These are phyloP conservation scores for Mnemiopsis leidyi DNA, from an alignment of 37 sponge, comb jelly and placozoan genomes.

Conservation along the genomic window DNA sequence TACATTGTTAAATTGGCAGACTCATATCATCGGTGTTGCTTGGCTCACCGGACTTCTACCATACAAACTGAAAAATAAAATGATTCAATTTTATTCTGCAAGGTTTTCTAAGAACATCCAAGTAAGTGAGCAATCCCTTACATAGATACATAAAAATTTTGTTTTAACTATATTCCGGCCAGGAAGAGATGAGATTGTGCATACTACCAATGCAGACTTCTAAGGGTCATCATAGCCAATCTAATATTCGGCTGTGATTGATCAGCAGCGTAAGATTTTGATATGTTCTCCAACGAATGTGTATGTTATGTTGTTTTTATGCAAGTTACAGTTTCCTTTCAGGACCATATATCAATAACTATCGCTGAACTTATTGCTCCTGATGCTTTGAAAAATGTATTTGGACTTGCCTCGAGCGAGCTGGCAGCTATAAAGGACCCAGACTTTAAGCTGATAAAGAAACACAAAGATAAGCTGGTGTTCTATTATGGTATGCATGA, in stretches of 20 bases:
- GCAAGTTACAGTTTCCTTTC: too few species aligned
- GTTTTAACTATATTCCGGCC: too few species aligned
- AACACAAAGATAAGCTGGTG: slow-evolving; percentile 34
- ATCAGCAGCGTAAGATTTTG: too few species aligned
- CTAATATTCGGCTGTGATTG: too few species aligned
- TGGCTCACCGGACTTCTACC: slow-evolving; percentile 25
- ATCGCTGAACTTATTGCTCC: slow-evolving; percentile 45
- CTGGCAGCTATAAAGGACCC: slow-evolving; percentile 12
- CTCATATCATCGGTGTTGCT: background rate
- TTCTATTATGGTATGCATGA: slow-evolving; percentile 63
- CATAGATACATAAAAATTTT: background rate
- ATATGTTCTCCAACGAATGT: too few species aligned
- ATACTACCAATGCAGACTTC: too few species aligned
- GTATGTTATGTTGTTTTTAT: too few species aligned
- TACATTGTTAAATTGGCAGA: background rate
- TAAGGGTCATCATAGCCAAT: too few species aligned
- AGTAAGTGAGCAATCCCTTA: background rate
- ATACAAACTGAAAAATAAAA: background rate
- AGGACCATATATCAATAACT: slow-evolving; percentile 37
- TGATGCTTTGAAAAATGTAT: slow-evolving; percentile 25
- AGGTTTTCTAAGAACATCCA: slow-evolving; percentile 45
- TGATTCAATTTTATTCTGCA: slow-evolving; percentile 40
- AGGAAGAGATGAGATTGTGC: too few species aligned
- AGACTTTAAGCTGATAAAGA: slow-evolving; percentile 26
- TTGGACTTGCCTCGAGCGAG: slow-evolving; percentile 35